Evolutionary conservation across 2,888 invertebrate genomes (phyloP), one percentile per base, ranked within the genome.

Genomic region (Prosapia bicincta): DNA sequence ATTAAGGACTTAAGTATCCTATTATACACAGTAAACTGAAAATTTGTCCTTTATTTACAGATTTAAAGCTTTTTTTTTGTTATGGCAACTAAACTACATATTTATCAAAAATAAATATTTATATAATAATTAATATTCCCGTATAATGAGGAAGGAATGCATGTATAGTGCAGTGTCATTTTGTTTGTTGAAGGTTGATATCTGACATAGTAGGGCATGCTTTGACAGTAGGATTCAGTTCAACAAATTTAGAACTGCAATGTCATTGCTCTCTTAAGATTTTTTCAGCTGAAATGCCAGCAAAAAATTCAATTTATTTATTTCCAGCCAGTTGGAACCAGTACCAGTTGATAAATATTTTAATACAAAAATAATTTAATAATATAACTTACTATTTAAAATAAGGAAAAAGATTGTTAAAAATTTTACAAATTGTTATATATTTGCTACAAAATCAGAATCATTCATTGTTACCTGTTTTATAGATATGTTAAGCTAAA

Each of bases 351-450:
- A 54, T 6, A 54, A 54, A 20, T 54, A 54, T 54, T 54, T 54
- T 54, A 54, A 20, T 54, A 54, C 1, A 54, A 54, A 54, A 38
- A 38, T 38, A 13, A 38, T 38, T 28, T 28, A 38, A 13, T 38
- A 54, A 54, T 20, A 54, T 54, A 13, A 54, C 13, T 54, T 54
- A 54, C 54, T 54, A 54, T 54, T 54, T 54, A 54, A 20, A 54
- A 20, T 54, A 54, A 54, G 54, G 9, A 54, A 30, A n/a, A 54
- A 54, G 20, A 54, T 54, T 54, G 54, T 54, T 54, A 54, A 54
- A 54, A 54, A 54, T n/a, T 54, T 54, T 54, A 54, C 54, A 54
- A 54, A 54, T 54, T 54, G 54, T 54, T 54, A 54, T 54, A 54
- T 54, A 54, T 54, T 54, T 54, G 54, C 54, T 54, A 54, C 3